These are phyloP conservation scores for Odontophorus gujanensis DNA, from an alignment of 2,113 vertebrate genomes.

Conservation along the genomic window DNA sequence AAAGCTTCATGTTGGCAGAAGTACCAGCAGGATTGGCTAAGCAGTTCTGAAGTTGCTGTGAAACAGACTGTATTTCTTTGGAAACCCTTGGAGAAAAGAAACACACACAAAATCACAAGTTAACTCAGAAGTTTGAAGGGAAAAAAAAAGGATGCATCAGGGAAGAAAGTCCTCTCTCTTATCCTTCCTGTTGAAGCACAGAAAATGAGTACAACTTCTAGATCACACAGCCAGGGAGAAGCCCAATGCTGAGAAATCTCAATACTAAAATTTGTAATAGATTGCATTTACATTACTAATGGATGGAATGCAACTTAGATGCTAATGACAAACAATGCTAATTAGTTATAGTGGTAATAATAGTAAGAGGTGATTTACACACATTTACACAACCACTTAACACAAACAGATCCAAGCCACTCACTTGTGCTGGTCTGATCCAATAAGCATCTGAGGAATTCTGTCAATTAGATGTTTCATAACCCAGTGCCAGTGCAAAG, in stretches of 20 bases:
- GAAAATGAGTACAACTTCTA: neutral
- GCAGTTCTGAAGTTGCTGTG: slow-evolving; percentile 87
- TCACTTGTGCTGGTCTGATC: slow-evolving; percentile 85
- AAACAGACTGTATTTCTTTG: slow-evolving; percentile 87
- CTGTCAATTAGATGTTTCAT: slow-evolving; percentile 87
- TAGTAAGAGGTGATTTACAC: neutral
- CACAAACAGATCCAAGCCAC: neutral
- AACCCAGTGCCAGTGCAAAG: slow-evolving; percentile 98
- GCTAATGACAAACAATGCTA: neutral
- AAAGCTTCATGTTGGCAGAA: slow-evolving; percentile 82
- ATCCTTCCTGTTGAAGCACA: neutral
- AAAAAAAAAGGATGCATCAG: accelerated
- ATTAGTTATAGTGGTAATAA: neutral
- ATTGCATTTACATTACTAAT: neutral
- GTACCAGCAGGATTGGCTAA: slow-evolving; percentile 79
- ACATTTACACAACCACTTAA: neutral
- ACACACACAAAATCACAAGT: neutral
- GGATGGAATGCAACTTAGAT: neutral
- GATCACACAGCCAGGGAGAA: neutral
- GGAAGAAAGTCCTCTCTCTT: neutral
- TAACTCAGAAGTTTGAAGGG: neutral
- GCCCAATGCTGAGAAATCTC: neutral
- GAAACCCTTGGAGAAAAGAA: slow-evolving; percentile 75
- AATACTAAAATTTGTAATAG: neutral
- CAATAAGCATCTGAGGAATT: slow-evolving; percentile 85